Conservation (phyloP, 2,888 invertebrate species). For the Perithous albicinctus region DNA sequence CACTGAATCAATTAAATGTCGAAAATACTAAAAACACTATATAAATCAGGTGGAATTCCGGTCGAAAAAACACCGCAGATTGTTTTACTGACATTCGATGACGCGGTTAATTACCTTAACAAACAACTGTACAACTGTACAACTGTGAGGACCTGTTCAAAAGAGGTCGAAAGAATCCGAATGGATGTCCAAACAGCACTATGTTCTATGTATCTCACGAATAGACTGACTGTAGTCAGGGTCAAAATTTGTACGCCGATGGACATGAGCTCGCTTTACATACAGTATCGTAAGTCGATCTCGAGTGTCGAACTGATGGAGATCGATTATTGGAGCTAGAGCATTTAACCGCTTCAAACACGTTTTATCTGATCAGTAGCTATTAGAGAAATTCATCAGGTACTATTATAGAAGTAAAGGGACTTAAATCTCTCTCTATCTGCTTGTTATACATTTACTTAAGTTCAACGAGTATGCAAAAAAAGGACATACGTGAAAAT, state of each 20-base stretch:
- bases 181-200: constrained; percentile 96
- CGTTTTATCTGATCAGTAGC: constrained; percentile 3
- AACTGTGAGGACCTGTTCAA: constrained; percentile 96
- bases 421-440: not conserved
- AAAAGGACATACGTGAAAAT: constrained; percentile 34
- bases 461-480: not conserved
- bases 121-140: constrained; percentile 96
- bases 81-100: constrained; percentile 96
- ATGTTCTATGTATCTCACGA: constrained; percentile 99
- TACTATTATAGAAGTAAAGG: not conserved
- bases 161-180: constrained; percentile 95
- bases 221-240: constrained; percentile 99
- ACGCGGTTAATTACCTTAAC: constrained; percentile 97
- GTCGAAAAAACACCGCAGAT: constrained; percentile 96
- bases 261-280: constrained; percentile 99
- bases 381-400: not conserved
- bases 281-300: constrained; percentile 95
- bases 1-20: too few relatives aligned
- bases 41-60: too few relatives aligned
- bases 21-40: too few relatives aligned
- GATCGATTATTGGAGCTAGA: constrained; percentile 79
- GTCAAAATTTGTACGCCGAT: constrained; percentile 96
- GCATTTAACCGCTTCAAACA: not conserved
- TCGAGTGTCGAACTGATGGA: constrained; percentile 42
- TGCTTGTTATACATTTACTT: constrained; percentile 24